Conservation (phyloP, 30 jellyfish, hydroid and myxozoan genomes). For the Cassiopea xamachana region DNA sequence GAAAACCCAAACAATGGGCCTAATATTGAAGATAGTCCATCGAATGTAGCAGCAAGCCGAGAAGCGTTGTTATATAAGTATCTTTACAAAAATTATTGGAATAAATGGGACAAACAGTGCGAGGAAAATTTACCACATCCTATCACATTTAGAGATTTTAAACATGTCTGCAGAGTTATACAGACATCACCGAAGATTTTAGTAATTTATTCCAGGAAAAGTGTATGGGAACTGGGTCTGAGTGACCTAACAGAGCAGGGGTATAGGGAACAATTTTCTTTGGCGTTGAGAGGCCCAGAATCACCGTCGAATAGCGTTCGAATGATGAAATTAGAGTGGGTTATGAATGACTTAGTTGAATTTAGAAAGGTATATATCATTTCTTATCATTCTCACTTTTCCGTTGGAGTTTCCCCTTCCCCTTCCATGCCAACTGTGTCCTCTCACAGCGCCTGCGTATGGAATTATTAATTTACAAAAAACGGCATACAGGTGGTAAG, state of each 20-base stretch:
- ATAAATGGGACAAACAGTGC: constrained; percentile 5
- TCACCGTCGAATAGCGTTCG: constrained; percentile 61
- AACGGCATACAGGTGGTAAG: too few species aligned
- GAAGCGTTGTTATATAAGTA: constrained; percentile 44
- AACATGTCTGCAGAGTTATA: constrained; percentile 71
- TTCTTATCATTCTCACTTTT: not conserved
- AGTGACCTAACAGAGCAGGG: constrained; percentile 69
- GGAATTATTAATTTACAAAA: too few species aligned
- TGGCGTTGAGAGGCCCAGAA: constrained; percentile 82
- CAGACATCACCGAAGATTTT: constrained; percentile 62
- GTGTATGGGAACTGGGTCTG: constrained; percentile 90
- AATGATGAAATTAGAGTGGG: constrained; percentile 34
- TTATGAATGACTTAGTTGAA: constrained; percentile 72
- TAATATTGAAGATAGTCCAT: not conserved
- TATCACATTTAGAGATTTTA: constrained; percentile 57
- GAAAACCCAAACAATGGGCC: constrained; percentile 12
- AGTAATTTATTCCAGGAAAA: constrained; percentile 58
- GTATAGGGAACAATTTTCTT: constrained; percentile 71
- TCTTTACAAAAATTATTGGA: constrained; percentile 72
- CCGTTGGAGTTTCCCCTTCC: not conserved
- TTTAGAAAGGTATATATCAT: constrained; percentile 78
- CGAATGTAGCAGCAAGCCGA: constrained; percentile 1
- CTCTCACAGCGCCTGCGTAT: too few species aligned
- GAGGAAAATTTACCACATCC: constrained; percentile 3
- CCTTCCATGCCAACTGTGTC: too few species aligned